Evolutionary conservation across 1,140 invertebrate genomes (phyloP).

Genomic region (Calycopis cecrops): DNA sequence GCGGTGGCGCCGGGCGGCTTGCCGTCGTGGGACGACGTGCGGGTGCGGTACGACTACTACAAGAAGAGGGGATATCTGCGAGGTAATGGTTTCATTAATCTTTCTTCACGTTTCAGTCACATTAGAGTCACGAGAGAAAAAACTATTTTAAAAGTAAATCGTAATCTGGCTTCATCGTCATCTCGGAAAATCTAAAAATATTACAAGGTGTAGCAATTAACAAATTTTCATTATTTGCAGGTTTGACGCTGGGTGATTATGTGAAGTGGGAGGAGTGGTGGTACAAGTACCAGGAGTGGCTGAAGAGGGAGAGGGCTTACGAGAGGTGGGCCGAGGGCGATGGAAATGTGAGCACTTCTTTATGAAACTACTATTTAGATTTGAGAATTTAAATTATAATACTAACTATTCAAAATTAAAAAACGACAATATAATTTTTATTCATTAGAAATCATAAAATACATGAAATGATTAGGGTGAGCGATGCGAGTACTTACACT

Average conservation of each 20-base stretch:
- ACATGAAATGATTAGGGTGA: too few relatives aligned
- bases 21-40: slow-evolving; percentile 89
- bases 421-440: too few relatives aligned
- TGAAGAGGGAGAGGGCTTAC: slow-evolving; percentile 88
- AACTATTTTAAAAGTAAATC: too few relatives aligned
- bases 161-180: too few relatives aligned
- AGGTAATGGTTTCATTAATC: slow-evolving; percentile 31
- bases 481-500: too few relatives aligned
- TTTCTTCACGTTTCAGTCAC: too few relatives aligned
- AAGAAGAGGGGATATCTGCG: slow-evolving; percentile 89
- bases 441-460: too few relatives aligned
- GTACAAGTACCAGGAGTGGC: slow-evolving; percentile 94
- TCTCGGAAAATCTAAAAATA: too few relatives aligned
- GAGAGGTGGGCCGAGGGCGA: slow-evolving; percentile 82
- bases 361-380: background rate
- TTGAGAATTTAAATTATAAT: too few relatives aligned
- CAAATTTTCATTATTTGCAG: slow-evolving; percentile 29
- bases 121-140: too few relatives aligned
- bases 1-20: slow-evolving; percentile 82
- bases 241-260: slow-evolving; percentile 86
- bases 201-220: background rate
- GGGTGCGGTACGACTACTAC: slow-evolving; percentile 90
- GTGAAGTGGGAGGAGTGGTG: slow-evolving; percentile 96
- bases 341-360: slow-evolving; percentile 52
- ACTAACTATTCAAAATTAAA: too few relatives aligned